Conservation (phyloP, 2,888 invertebrate species). For the Melipona bicolor region DNA sequence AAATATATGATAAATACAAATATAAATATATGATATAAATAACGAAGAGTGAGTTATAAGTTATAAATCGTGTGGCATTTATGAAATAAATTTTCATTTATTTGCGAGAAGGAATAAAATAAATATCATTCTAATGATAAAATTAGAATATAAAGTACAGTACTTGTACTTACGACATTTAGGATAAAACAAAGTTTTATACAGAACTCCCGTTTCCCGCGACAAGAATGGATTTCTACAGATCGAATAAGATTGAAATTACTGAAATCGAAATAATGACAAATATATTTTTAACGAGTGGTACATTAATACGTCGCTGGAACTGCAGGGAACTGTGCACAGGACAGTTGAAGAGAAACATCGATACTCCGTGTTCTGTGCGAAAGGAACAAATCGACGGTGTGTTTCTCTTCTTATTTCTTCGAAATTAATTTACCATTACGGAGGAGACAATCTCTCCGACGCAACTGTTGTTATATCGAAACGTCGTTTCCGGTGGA, state of each 20-base stretch:
- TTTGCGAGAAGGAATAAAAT: too few species aligned
- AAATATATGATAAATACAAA: too few species aligned
- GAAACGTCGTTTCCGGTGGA: constrained; percentile 27
- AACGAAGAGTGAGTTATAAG: too few species aligned
- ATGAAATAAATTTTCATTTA: too few species aligned
- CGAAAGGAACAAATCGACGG: background rate
- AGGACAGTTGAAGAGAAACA: background rate
- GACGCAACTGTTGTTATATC: constrained; percentile 27
- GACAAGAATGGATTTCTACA: too few species aligned
- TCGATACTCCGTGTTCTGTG: background rate
- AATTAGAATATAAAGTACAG: too few species aligned
- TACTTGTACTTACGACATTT: too few species aligned
- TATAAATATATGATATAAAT: too few species aligned
- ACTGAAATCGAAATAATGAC: background rate
- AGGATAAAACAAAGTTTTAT: too few species aligned
- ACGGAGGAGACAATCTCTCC: constrained; percentile 33
- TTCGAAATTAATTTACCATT: constrained; percentile 30
- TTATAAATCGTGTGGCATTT: too few species aligned
- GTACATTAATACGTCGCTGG: background rate
- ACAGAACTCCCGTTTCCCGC: too few species aligned
- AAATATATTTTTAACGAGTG: background rate
- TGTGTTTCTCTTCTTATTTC: background rate
- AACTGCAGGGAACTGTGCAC: background rate
- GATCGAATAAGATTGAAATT: background rate
- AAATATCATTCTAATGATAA: too few species aligned